These are phyloP conservation scores for Naja naja DNA, from an alignment of 2,113 vertebrate genomes.

Conservation along the genomic window DNA sequence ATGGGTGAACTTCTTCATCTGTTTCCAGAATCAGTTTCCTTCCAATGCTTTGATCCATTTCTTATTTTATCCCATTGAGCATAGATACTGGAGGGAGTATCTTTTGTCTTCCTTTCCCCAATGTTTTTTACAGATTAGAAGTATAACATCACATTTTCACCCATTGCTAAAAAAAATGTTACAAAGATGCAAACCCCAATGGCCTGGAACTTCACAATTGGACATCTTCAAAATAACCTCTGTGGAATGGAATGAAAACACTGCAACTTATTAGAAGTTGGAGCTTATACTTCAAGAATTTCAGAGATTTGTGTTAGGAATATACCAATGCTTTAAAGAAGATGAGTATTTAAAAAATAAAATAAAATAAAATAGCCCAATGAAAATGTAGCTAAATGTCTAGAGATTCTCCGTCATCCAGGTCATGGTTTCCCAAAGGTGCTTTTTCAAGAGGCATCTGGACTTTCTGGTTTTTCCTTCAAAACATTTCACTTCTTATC, in stretches of 20 bases:
- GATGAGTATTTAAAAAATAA: background rate
- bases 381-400: no score
- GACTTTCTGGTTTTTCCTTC: no score
- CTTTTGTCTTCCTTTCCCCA: background rate
- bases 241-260: constrained; percentile 17
- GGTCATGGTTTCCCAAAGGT: no score
- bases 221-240: constrained; percentile 6
- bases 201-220: constrained; percentile 13
- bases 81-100: background rate
- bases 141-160: background rate
- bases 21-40: background rate
- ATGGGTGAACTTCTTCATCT: background rate
- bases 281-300: background rate
- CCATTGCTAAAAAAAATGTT: background rate
- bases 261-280: background rate
- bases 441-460: no score
- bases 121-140: background rate
- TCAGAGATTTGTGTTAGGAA: background rate
- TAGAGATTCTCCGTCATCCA: no score
- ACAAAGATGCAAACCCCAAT: constrained; percentile 4
- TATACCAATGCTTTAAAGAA: background rate
- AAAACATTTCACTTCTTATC: no score
- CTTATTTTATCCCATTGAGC: background rate
- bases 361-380: no score
- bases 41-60: background rate